Evolutionary conservation across 2,888 invertebrate species (phyloP).

Genomic region (Drosophila barbarae): DNA sequence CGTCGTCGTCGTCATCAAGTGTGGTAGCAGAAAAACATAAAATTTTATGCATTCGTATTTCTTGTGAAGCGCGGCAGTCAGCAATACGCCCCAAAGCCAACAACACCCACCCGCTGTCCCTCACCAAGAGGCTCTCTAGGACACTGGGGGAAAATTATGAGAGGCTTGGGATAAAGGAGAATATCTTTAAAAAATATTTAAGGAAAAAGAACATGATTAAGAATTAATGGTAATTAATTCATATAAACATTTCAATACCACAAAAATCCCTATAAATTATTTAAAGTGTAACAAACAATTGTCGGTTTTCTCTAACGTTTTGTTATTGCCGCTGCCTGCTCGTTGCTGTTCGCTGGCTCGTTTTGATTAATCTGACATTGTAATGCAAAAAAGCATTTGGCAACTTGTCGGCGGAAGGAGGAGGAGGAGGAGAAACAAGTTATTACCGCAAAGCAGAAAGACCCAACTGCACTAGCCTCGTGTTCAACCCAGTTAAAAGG

Average conservation of each 20-base stretch:
- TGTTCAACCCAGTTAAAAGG: constrained; percentile 72
- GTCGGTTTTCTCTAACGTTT: constrained; percentile 73
- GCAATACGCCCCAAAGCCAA: constrained; percentile 36
- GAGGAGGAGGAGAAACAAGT: constrained; percentile 57
- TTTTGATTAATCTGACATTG: constrained; percentile 76
- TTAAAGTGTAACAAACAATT: constrained; percentile 62
- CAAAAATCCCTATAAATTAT: background rate
- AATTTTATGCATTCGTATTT: constrained; percentile 76
- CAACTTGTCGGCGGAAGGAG: constrained; percentile 42
- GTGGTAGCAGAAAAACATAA: constrained; percentile 74
- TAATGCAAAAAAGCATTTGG: constrained; percentile 75
- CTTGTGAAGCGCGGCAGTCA: constrained; percentile 68
- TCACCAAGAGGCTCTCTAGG: background rate
- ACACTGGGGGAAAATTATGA: background rate
- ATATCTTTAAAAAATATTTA: background rate
- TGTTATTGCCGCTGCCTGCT: constrained; percentile 31
- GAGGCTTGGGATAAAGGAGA: background rate
- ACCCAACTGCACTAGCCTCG: constrained; percentile 54
- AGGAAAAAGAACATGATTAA: background rate
- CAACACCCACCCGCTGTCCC: constrained; percentile 10
- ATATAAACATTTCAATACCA: background rate
- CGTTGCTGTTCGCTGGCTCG: constrained; percentile 54
- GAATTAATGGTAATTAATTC: background rate
- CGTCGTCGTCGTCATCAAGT: constrained; percentile 41
- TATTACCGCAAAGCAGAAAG: constrained; percentile 55